Base-by-base conservation (phyloP, 2,888 invertebrate genomes). In the Cynaeus angustus region DNA sequence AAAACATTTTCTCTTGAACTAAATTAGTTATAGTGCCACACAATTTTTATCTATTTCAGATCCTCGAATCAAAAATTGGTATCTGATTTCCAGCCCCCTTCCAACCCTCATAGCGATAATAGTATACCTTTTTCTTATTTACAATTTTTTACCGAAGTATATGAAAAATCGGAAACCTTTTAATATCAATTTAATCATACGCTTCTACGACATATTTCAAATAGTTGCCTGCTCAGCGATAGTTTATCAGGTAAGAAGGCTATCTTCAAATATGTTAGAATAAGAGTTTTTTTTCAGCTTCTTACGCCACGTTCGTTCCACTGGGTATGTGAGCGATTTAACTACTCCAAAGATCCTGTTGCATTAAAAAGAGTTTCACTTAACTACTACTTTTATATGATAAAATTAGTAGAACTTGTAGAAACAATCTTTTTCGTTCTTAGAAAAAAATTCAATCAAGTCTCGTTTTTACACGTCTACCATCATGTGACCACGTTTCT, bases 181-280 rank as follows among this genome's bases (percentile, higher is more conserved):
- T 79, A 84, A 90, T 7, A 83, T 96, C 26, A 89, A 89, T 73
- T 86, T 83, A 1, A 81, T 92, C 28, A 90, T 96, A 73, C 88
- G 91, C 68, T 86, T 88, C 76, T 97, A 96, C 85, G 96, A 97
- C 82, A 84, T 93, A 12, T 81, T 90, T 52, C 96, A 96, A 89
- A 92, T 96, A 10, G 69, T 89, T 2, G 87, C 91, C 21, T 93
- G 92, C 74, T 86, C 87, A 10, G 85, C 88, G 71, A 86, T 91
- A 45, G 90, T 92, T 1, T 56, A 56, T 26, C 10, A 56, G 41
- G 56, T 56, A 53, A 37, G 8, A 21, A 8, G 2, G 4, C 5
- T 30, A 1, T 10, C n/a, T n/a, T n/a, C n/a, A n/a, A 52, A 16
- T 2, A 1, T 33, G 33, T 1, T 4, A 33, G 6, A 9, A 33